A percentile compares a stretch with the other conserved stretches of the same genome.
phyloP scores from a whole-genome alignment of 2,113 vertebrate species.

The Fregetta grallaria region DNA sequence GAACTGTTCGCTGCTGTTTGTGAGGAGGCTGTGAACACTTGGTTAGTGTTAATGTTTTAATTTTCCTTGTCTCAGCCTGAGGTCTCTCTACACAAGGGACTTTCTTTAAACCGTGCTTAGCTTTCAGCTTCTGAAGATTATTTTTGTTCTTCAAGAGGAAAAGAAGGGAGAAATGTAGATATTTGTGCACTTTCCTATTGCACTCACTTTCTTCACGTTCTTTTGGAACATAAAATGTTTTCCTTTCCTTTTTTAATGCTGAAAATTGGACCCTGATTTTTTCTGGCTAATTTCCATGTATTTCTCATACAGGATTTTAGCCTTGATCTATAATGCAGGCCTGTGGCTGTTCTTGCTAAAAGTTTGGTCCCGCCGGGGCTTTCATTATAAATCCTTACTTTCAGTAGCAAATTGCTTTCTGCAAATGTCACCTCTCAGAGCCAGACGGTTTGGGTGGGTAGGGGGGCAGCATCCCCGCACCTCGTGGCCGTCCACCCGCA shows the following conservation, averaged over 20 bases:
- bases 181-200: neutral
- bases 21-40: neutral
- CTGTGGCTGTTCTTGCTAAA: conserved; percentile 28
- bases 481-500: rapidly evolving
- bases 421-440: neutral
- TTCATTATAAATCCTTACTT: conserved; percentile 29
- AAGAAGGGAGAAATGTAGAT: neutral
- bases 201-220: rapidly evolving
- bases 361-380: conserved; percentile 6
- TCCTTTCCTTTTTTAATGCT: neutral
- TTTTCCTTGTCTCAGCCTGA: conserved; percentile 1
- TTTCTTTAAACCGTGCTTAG: neutral
- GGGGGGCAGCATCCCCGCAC: rapidly evolving
- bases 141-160: conserved; percentile 7
- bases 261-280: neutral
- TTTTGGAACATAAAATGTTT: conserved; percentile 5
- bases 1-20: neutral
- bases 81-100: neutral
- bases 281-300: conserved; percentile 23
- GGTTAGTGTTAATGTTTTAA: neutral
- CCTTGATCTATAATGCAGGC: conserved; percentile 43
- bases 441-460: rapidly evolving
- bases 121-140: neutral
- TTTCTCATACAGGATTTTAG: neutral
- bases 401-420: neutral